A percentile compares a stretch with the other conserved stretches of the same genome.
Evolutionary conservation across 2,888 invertebrate genomes (phyloP).

Genomic region (Spatulosminthurus flaviceps): DNA sequence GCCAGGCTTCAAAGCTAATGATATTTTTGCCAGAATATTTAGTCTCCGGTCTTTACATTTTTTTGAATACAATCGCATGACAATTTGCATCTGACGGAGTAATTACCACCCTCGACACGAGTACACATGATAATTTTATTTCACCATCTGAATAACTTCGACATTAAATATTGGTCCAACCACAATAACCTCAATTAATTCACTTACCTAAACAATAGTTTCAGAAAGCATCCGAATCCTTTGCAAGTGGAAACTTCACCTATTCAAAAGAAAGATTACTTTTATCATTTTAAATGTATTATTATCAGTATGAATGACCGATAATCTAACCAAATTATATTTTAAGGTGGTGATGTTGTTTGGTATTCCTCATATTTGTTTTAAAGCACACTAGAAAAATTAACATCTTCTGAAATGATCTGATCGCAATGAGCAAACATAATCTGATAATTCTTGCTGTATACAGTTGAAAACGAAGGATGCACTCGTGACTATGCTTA

Average conservation of each 20-base stretch:
- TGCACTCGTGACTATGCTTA: background rate
- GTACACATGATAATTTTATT: too few species aligned
- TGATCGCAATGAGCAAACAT: background rate
- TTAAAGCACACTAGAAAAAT: background rate
- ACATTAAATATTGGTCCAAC: background rate
- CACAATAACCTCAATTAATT: background rate
- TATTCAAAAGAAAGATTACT: slow-evolving; percentile 53
- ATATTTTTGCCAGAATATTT: too few species aligned
- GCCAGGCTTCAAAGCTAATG: too few species aligned
- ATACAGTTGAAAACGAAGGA: background rate
- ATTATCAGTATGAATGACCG: background rate
- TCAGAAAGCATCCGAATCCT: slow-evolving; percentile 64
- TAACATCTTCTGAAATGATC: background rate
- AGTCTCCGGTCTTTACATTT: too few species aligned
- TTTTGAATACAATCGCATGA: too few species aligned
- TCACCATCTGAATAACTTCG: background rate
- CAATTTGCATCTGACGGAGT: too few species aligned
- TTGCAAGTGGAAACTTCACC: slow-evolving; percentile 63
- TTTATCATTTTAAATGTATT: too few species aligned
- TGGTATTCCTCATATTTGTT: background rate
- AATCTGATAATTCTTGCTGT: background rate
- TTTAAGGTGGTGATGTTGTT: background rate
- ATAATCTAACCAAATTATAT: background rate
- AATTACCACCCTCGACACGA: too few species aligned
- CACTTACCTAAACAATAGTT: slow-evolving; percentile 63